Percentiles rank a stretch among this genome's conserved stretches.
These are phyloP conservation scores for Opisthocomus hoazin DNA, from an alignment of 2,113 vertebrate species.

Conservation along the genomic window DNA sequence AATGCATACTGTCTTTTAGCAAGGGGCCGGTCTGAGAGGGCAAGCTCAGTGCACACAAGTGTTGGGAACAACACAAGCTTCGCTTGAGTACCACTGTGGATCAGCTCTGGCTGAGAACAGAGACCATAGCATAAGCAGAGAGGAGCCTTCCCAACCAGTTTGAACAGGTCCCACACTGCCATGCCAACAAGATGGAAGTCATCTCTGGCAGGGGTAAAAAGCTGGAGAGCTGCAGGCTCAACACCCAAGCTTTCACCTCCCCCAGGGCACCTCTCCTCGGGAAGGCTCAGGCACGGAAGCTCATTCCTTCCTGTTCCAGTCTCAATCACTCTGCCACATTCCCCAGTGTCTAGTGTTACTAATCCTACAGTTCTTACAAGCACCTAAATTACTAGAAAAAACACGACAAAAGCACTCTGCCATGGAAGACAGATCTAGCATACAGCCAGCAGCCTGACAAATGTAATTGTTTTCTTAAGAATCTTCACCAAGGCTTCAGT, in stretches of 20 bases:
- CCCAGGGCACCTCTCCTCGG: neutral
- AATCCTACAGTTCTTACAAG: neutral
- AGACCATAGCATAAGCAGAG: fast-evolving
- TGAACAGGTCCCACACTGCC: neutral
- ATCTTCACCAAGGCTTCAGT: neutral
- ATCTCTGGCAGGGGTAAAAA: neutral
- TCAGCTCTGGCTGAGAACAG: neutral
- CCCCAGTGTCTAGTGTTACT: neutral
- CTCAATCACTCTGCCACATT: neutral
- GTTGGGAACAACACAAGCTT: neutral
- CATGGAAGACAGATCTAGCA: neutral
- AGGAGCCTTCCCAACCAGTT: fast-evolving
- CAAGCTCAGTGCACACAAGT: neutral
- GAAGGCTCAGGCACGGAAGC: neutral
- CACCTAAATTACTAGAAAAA: neutral
- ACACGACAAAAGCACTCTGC: neutral
- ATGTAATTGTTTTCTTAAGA: neutral
- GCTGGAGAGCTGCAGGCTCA: neutral
- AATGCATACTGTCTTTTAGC: neutral
- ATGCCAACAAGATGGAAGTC: neutral
- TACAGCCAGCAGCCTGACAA: neutral
- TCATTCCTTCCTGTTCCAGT: neutral
- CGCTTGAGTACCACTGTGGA: neutral
- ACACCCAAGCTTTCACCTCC: neutral
- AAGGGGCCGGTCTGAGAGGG: neutral